These are phyloP conservation scores for Agapornis roseicollis DNA, from an alignment of 2,113 vertebrate genomes.

Conservation along the genomic window DNA sequence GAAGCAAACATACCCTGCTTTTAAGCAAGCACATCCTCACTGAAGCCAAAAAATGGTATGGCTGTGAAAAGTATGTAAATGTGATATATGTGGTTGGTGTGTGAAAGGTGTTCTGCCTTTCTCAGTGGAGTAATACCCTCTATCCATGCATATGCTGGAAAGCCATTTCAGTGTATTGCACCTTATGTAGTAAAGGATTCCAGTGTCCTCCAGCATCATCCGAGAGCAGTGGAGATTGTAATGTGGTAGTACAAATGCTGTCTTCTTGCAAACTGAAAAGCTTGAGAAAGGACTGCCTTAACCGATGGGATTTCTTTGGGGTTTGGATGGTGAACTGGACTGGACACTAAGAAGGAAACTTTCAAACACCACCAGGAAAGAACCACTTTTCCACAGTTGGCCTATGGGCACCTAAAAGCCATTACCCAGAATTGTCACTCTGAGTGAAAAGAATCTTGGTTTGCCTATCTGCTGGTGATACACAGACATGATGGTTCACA, in stretches of 20 bases:
- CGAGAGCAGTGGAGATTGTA: not conserved
- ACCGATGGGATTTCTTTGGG: not conserved
- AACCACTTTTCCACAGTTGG: not conserved
- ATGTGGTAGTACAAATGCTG: not conserved
- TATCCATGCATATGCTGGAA: not conserved
- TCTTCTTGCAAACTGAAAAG: not conserved
- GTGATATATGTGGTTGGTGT: not conserved
- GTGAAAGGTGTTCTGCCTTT: not conserved
- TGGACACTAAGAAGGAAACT: not conserved
- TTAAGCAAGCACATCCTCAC: not conserved
- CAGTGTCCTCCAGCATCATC: not conserved
- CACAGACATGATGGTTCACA: fast-evolving
- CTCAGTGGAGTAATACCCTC: not conserved
- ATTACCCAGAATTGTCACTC: not conserved
- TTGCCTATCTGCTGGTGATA: not conserved
- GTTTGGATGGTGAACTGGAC: not conserved
- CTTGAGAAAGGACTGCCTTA: not conserved
- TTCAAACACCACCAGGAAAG: not conserved
- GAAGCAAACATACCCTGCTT: not conserved
- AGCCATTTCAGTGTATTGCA: not conserved
- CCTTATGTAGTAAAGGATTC: not conserved
- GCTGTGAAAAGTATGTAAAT: not conserved
- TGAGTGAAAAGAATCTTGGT: not conserved
- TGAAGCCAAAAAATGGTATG: not conserved
- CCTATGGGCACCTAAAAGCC: not conserved